These are phyloP conservation scores for Mormyrus hasselquistii DNA, from an alignment of 2,797 vertebrate species.

Conservation along the genomic window DNA sequence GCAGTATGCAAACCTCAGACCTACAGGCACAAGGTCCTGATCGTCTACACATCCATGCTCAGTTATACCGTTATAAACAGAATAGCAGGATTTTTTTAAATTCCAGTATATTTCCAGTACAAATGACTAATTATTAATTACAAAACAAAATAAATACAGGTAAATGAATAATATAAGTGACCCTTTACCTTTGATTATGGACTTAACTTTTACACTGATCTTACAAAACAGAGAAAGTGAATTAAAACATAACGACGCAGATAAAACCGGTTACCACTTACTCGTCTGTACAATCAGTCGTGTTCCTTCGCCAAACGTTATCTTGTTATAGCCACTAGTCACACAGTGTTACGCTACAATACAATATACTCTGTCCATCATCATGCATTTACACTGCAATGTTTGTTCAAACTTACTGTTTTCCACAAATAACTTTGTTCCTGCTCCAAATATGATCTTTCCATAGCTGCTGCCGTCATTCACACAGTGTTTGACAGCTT, in stretches of 20 bases:
- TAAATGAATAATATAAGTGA: not conserved
- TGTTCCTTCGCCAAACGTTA: conserved; percentile 8
- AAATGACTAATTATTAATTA: not conserved
- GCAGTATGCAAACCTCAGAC: not conserved
- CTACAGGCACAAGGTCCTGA: not conserved
- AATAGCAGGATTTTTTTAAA: not conserved
- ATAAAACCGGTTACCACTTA: not conserved
- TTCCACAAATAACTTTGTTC: conserved; percentile 27
- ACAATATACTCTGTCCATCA: not conserved
- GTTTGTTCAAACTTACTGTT: conserved; percentile 28
- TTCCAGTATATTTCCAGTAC: not conserved
- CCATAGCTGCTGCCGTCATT: not conserved
- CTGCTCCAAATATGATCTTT: conserved; percentile 34
- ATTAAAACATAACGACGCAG: not conserved
- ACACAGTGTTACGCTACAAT: not conserved
- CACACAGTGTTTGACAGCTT: conserved; percentile 25
- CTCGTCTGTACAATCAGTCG: not conserved
- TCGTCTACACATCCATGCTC: not conserved
- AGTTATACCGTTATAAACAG: not conserved
- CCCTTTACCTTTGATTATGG: not conserved
- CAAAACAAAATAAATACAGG: not conserved
- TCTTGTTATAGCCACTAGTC: not conserved
- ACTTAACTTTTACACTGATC: not conserved
- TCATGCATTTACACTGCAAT: not conserved
- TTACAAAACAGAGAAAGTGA: conserved; percentile 10